Conservation (phyloP, 2,888 invertebrate genomes). For the Pimpla rufipes region DNA sequence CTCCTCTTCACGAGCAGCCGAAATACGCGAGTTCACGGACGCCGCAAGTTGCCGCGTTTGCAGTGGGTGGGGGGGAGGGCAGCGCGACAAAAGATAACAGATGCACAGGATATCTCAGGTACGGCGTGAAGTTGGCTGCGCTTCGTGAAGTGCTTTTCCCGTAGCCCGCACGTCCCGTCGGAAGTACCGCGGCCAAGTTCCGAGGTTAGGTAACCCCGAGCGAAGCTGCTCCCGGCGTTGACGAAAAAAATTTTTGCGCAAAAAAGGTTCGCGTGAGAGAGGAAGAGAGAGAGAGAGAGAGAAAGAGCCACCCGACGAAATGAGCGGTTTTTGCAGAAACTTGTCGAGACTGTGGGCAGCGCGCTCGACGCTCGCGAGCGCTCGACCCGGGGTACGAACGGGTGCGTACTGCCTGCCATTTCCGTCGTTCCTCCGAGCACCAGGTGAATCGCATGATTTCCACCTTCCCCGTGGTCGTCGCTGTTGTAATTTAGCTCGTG, state of each 20-base stretch:
- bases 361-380: conserved; percentile 44
- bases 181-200: background rate
- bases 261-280: conserved; percentile 3
- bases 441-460: background rate
- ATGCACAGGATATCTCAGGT: conserved; percentile 20
- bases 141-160: background rate
- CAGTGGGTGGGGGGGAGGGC: conserved; percentile 41
- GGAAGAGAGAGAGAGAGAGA: too few relatives aligned
- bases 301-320: conserved; percentile 19
- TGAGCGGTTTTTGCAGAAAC: conserved; percentile 65
- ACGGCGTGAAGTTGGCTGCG: conserved; percentile 8
- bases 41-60: conserved; percentile 77
- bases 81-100: conserved; percentile 43
- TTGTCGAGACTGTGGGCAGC: conserved; percentile 43
- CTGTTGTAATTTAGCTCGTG: background rate
- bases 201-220: background rate
- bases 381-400: conserved; percentile 55
- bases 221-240: conserved; percentile 16
- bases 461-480: background rate
- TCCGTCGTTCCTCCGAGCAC: background rate
- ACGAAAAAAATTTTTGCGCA: background rate
- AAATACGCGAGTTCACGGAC: conserved; percentile 63
- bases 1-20: conserved; percentile 40
- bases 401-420: conserved; percentile 61
- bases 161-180: background rate